Base-by-base conservation (phyloP, 2,888 invertebrate genomes). In the Erannis defoliaria region DNA sequence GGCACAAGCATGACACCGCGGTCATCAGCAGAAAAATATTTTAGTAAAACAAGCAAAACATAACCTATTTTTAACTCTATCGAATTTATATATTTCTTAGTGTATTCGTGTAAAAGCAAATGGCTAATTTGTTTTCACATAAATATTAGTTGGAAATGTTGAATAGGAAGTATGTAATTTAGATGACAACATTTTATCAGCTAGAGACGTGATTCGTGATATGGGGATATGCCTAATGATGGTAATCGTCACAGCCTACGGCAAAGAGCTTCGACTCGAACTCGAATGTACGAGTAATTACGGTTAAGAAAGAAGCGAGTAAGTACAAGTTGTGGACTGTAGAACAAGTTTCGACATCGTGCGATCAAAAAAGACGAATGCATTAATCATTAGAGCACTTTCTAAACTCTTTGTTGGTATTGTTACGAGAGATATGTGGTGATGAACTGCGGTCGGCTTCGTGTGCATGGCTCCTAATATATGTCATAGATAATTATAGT, bases 381-480 rank as follows among this genome's bases (percentile, higher is more conserved):
- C 84, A 86, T 86, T 88, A 81, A 86, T 88, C 86, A 88, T 84
- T 79, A 75, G 75, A 81, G 80, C 80, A 87, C 89, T 89, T 88
- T 88, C 88, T 88, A 88, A 62, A 84, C 81, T 80, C 82, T 82
- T 86, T 86, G 83, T 82, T 82, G 65, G 75, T 73, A 74, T 76
- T 77, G 72, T 78, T 75, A 58, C 38, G 31, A 31, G 53, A 45
- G 43, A 54, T 65, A 70, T 66, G 72, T 69, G 62, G 66, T 55
- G 65, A 51, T 53, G 64, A 59, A 59, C 64, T 69, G 66, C 55
- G 67, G 31, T 31, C 45, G 18, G 29, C 38, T 46, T 6, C 40
- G 54, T 40, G 46, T n/a, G 33, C 23, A 18, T 49, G 35, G 26
- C 2, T 37, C 14, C 31, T 19, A 19, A 10, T 5, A 3, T 45